These are phyloP conservation scores for Sphinx pinastri DNA, from an alignment of 2,888 invertebrate genomes.

Conservation along the genomic window DNA sequence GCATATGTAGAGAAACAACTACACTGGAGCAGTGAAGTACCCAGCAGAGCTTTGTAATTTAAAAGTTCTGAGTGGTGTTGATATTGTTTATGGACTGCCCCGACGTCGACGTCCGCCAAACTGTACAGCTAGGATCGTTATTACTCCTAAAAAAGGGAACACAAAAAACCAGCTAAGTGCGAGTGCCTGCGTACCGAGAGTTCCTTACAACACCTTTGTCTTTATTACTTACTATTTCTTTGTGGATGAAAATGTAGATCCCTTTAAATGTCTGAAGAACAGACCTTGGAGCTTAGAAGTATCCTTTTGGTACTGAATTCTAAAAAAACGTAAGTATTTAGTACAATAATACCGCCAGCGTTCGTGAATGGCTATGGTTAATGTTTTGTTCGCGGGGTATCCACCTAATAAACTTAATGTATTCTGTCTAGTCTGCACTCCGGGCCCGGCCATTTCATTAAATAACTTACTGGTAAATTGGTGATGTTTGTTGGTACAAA, in stretches of 20 bases:
- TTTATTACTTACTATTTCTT: too few species aligned
- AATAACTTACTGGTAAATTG: neutral
- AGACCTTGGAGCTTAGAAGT: too few species aligned
- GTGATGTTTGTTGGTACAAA: neutral
- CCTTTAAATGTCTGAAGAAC: too few species aligned
- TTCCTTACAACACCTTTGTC: too few species aligned
- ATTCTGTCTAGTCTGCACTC: neutral
- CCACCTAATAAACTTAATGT: constrained; percentile 4
- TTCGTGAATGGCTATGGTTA: neutral
- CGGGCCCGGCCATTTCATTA: neutral
- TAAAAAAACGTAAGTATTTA: neutral
- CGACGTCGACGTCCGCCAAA: neutral
- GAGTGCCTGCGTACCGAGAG: too few species aligned
- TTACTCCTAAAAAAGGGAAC: neutral
- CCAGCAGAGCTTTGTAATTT: too few species aligned
- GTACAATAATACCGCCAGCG: neutral
- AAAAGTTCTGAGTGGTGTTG: too few species aligned
- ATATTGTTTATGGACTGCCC: too few species aligned
- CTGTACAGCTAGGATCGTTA: neutral
- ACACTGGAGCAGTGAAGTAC: too few species aligned
- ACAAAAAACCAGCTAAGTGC: neutral
- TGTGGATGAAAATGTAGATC: too few species aligned
- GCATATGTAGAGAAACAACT: too few species aligned
- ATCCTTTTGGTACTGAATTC: too few species aligned
- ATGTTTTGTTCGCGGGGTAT: constrained; percentile 1